Conservation (phyloP, 2,113 vertebrate species). For the Perognathus longimembris region DNA sequence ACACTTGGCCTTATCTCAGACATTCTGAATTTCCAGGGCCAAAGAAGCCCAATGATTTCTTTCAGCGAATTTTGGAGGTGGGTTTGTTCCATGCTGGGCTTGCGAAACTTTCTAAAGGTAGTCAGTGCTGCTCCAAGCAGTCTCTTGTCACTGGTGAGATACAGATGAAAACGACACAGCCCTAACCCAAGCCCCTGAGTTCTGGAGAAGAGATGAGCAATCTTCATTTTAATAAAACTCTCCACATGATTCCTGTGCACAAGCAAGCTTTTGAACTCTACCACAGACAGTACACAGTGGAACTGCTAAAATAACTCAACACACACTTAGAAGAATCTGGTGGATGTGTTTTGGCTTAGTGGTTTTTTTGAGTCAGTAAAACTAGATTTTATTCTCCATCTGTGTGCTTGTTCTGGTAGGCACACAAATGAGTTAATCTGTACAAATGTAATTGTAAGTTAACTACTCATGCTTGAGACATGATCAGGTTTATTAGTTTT, state of each 20-base stretch:
- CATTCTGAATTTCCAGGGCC: not conserved
- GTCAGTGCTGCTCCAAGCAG: not conserved
- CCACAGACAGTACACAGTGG: not conserved
- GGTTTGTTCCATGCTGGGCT: not conserved
- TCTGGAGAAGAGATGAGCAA: not conserved
- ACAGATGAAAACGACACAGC: not conserved
- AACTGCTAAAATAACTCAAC: not conserved
- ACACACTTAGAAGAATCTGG: not conserved
- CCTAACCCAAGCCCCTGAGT: not conserved
- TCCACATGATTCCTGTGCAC: not conserved
- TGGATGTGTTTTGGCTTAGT: not conserved
- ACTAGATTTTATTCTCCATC: not conserved
- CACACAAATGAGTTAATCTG: not conserved
- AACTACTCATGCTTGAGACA: not conserved
- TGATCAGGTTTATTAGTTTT: not conserved
- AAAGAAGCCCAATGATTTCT: accelerated
- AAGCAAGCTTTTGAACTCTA: not conserved
- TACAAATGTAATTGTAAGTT: not conserved
- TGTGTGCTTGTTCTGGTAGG: not conserved
- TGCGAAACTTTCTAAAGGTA: not conserved
- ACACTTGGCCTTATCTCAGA: not conserved
- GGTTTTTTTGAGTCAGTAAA: not conserved
- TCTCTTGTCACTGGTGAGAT: not conserved
- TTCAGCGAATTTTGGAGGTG: not conserved
- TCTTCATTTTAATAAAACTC: not conserved